Base-by-base conservation (phyloP, 2,888 invertebrate genomes). In the Argyra leucocephala region DNA sequence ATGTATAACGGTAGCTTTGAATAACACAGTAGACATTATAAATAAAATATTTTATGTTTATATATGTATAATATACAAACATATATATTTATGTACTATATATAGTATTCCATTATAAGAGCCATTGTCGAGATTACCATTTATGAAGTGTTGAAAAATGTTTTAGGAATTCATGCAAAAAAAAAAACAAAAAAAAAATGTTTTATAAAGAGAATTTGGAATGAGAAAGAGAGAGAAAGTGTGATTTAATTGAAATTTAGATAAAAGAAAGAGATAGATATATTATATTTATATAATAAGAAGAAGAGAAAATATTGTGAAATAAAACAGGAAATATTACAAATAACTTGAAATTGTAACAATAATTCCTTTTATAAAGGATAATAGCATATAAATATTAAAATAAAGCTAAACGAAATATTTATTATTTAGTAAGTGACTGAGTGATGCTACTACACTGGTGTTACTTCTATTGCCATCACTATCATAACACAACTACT, bases 91-190 rank as follows among this genome's bases (percentile, higher is more conserved):
- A 48, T 48, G 18, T 9, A 48, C 18, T n/a, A n/a, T n/a, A n/a
- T n/a, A n/a, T n/a, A n/a, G n/a, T n/a, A n/a, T n/a, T n/a, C n/a
- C 48, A 48, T 48, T 12, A 48, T 48, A 48, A 48, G 12, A 48
- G 18, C 48, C 48, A 48, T 48, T 48, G 48, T 48, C 48, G 48
- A 48, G 48, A 48, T 48, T 48, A 48, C 48, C 48, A 48, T 48
- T 48, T 48, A 48, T 48, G 48, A 48, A 48, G 48, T 48, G 48
- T 48, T 48, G 48, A 48, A 48, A 48, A 48, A 48, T 48, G 48
- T 48, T 48, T 48, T 15, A 48, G 48, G 48, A 48, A 48, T 48
- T 48, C 48, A 48, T 48, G 48, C 48, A 48, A 48, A 48, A 48
- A 48, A 48, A 48, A 48, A 48, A 48, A 48, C 12, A 48, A 3